Base-by-base conservation (phyloP, 2,888 invertebrate species). In the Thymelicus lineola region DNA sequence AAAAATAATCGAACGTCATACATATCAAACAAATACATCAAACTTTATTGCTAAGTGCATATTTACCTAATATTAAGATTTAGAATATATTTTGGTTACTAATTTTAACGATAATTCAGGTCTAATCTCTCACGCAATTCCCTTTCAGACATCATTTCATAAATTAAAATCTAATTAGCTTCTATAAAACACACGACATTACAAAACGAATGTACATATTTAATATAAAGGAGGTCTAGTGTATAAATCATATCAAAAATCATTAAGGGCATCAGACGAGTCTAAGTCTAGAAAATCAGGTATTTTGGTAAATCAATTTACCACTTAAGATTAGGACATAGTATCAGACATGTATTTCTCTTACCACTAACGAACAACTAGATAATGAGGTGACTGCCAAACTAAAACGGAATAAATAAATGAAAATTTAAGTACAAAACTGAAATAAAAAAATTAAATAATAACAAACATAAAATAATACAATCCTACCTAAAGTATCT, bases 341-440 rank as follows among this genome's bases (percentile, higher is more conserved):
- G 95, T 94, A 86, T 95, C 95, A 95, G 95, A 95, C 95, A 95
- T 95, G 94, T 94, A 89, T 91, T 93, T 87, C 79, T 79, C 89
- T 91, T 88, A 88, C 74, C 73, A 77, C 85, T 87, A 88, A 58
- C 63, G 15, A 63, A 57, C 46, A 15, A 35, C 42, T 38, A 80
- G 77, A 79, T 77, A 70, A 71, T 66, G 66, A 69, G 74, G 72
- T 61, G 72, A 72, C 70, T 67, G 60, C 61, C 67, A 46, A 45
- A 28, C 12, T n/a, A 50, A 35, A 48, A 50, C 7, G 35, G n/a
- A 35, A 20, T 9, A 4, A 36, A 61, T 6, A 28, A 12, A 53
- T 20, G 3, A 7, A 48, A n/a, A n/a, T n/a, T n/a, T n/a, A n/a
- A n/a, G n/a, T n/a, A n/a, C n/a, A n/a, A n/a, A n/a, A n/a, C n/a